Conservation (phyloP, 2,113 vertebrate species). For the Anhinga anhinga region DNA sequence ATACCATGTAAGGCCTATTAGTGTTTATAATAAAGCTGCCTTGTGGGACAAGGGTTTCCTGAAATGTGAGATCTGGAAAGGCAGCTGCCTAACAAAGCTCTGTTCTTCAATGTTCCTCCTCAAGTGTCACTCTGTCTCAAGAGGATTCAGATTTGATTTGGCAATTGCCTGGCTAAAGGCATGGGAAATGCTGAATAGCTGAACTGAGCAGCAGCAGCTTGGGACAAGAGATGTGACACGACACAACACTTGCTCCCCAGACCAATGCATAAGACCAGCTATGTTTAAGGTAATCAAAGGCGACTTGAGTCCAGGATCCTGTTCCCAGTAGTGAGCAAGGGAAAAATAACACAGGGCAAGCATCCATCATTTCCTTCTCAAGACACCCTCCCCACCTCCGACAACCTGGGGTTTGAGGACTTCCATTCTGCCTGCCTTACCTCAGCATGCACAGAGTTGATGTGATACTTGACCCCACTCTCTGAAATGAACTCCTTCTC, state of each 20-base stretch:
- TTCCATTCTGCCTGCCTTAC: slow-evolving; percentile 64
- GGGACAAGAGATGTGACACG: background rate
- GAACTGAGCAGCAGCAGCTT: background rate
- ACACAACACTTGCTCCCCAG: background rate
- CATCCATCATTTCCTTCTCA: background rate
- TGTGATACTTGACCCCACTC: slow-evolving; percentile 97
- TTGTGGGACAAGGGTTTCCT: background rate
- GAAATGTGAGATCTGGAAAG: background rate
- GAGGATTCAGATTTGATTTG: background rate
- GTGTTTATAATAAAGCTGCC: background rate
- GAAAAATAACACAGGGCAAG: background rate
- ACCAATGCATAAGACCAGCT: rapidly evolving
- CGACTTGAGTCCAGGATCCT: background rate
- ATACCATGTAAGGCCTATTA: background rate
- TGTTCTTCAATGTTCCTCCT: background rate
- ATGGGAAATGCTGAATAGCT: background rate
- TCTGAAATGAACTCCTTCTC: slow-evolving; percentile 93
- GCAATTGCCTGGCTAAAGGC: background rate
- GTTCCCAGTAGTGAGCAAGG: background rate
- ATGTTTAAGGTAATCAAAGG: background rate
- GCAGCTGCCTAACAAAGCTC: background rate
- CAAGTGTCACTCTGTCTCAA: background rate
- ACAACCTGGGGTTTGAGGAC: background rate
- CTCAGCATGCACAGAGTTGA: slow-evolving; percentile 92
- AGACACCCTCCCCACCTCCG: background rate